Conservation (phyloP, 2,797 vertebrate species). For the Lycodopsis pacificus region DNA sequence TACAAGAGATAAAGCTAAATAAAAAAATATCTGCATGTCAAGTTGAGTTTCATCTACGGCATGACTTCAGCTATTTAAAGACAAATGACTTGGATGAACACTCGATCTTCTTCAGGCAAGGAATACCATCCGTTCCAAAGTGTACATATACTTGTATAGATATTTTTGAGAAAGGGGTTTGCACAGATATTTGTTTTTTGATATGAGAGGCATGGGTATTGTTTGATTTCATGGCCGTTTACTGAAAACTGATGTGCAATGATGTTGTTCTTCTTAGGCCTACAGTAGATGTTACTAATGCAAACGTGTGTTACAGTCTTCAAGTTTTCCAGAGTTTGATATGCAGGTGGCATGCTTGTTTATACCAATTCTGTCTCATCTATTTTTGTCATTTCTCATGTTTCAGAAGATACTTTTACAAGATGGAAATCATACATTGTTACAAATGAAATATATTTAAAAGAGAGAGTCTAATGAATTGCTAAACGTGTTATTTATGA, state of each 20-base stretch:
- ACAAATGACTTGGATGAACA: conserved; percentile 26
- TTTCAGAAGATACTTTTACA: conserved; percentile 65
- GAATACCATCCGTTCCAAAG: not conserved
- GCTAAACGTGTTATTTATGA: conserved; percentile 69
- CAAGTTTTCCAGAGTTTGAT: conserved; percentile 56
- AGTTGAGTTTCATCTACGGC: conserved; percentile 51
- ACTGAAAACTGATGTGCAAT: conserved; percentile 55
- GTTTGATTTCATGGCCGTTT: conserved; percentile 46
- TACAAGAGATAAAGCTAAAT: conserved; percentile 1
- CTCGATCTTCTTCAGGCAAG: not conserved
- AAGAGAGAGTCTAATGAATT: conserved; percentile 51
- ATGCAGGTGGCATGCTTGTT: conserved; percentile 75
- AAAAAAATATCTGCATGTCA: conserved; percentile 60
- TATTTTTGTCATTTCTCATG: conserved; percentile 45
- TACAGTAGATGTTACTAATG: conserved; percentile 63
- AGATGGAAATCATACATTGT: conserved; percentile 50
- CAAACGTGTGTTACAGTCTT: conserved; percentile 55
- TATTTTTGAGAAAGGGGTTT: conserved; percentile 63
- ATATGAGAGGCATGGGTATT: conserved; percentile 53
- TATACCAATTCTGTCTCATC: conserved; percentile 42
- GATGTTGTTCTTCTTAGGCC: conserved; percentile 44
- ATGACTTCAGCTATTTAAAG: conserved; percentile 49
- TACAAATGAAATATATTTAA: conserved; percentile 65
- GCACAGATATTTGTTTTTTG: conserved; percentile 51
- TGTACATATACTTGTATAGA: conserved; percentile 63